Conservation (phyloP, 23 tunicate species). For the Botrylloides violaceus region DNA sequence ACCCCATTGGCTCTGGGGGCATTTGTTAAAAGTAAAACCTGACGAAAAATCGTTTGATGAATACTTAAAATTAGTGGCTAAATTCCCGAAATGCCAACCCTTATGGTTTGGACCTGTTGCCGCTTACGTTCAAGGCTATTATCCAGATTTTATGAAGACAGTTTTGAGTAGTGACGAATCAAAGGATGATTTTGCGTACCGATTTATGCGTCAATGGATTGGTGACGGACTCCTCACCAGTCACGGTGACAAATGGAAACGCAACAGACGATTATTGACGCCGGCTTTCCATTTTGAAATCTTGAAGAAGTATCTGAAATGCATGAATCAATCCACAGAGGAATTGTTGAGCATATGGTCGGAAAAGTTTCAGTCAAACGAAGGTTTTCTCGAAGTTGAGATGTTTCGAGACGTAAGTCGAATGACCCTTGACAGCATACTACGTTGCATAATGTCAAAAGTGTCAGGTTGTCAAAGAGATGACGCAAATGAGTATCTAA, state of each 20-base stretch:
- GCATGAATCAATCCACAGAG: slow-evolving; percentile 47
- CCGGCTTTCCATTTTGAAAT: slow-evolving; percentile 69
- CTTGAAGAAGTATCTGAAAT: slow-evolving; percentile 38
- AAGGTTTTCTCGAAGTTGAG: slow-evolving; percentile 19
- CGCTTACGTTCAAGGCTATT: background rate
- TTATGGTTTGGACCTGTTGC: background rate
- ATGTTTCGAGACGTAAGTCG: slow-evolving; percentile 40
- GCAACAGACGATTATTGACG: slow-evolving; percentile 64
- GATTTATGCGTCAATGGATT: background rate
- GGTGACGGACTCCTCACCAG: slow-evolving; percentile 45
- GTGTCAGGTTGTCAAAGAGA: slow-evolving; percentile 48
- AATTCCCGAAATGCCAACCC: background rate
- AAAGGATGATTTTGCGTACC: background rate
- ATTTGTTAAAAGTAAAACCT: background rate
- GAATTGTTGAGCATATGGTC: slow-evolving; percentile 39
- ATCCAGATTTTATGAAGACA: background rate
- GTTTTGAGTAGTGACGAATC: background rate
- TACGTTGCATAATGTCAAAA: slow-evolving; percentile 43
- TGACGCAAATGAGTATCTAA: background rate
- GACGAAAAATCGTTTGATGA: background rate
- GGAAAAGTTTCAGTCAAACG: slow-evolving; percentile 23
- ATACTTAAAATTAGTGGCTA: background rate
- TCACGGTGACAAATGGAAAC: slow-evolving; percentile 43
- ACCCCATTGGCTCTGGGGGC: background rate
- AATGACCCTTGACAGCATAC: slow-evolving; percentile 46